These are phyloP conservation scores for Hoplostethus atlanticus DNA, from an alignment of 2,797 vertebrate genomes.

Conservation along the genomic window DNA sequence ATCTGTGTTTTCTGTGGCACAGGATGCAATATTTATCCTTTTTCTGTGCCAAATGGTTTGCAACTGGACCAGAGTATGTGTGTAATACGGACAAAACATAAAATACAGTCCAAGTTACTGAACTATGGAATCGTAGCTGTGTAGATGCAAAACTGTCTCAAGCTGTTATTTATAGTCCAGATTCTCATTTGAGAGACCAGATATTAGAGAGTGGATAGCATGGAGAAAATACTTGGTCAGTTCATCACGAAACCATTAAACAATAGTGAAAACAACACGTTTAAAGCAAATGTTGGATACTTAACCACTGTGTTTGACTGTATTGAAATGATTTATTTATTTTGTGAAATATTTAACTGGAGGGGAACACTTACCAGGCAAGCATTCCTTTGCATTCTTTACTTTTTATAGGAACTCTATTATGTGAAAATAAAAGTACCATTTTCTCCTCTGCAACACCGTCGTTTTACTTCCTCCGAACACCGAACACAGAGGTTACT, in stretches of 20 bases:
- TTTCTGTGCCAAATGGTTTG: constrained; percentile 82
- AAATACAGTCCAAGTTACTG: constrained; percentile 69
- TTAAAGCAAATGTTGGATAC: constrained; percentile 86
- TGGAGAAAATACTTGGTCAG: constrained; percentile 49
- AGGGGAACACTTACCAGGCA: constrained; percentile 63
- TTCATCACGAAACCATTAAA: constrained; percentile 83
- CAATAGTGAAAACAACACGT: constrained; percentile 88
- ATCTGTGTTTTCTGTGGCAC: constrained; percentile 73
- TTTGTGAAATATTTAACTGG: constrained; percentile 96
- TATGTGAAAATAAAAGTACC: constrained; percentile 79
- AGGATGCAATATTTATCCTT: constrained; percentile 80
- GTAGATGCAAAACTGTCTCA: constrained; percentile 54
- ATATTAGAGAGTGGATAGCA: constrained; percentile 36
- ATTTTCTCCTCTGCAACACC: constrained; percentile 62
- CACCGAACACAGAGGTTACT: constrained; percentile 2
- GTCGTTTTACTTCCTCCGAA: constrained; percentile 34
- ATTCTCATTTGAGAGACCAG: constrained; percentile 54
- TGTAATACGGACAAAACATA: constrained; percentile 62
- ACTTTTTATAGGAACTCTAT: constrained; percentile 81
- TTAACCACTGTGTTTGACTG: constrained; percentile 89
- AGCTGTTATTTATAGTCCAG: constrained; percentile 70
- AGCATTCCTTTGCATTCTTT: constrained; percentile 75
- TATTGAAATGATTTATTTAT: constrained; percentile 96
- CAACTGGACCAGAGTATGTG: constrained; percentile 56
- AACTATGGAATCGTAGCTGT: constrained; percentile 64